These are phyloP conservation scores for Zaprionus camerounensis DNA, from an alignment of 1,140 invertebrate species.

Conservation along the genomic window DNA sequence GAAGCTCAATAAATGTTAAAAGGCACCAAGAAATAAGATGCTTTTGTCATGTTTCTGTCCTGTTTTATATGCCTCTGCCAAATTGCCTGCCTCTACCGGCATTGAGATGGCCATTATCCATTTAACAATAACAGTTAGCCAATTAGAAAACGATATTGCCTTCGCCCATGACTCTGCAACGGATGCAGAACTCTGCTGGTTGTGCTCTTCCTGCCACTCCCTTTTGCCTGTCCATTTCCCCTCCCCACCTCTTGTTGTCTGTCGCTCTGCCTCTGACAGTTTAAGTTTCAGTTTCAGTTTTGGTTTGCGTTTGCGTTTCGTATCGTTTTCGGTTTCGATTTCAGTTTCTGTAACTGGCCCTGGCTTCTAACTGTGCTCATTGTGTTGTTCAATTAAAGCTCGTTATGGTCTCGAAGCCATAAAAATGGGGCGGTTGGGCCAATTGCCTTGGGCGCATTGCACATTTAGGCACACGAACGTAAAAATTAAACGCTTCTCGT, in stretches of 20 bases:
- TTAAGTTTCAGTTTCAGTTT: conserved; percentile 11
- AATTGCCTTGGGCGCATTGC: conserved; percentile 54
- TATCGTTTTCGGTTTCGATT: conserved; percentile 1
- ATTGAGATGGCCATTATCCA: conserved; percentile 48
- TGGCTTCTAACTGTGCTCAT: background rate
- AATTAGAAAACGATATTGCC: conserved; percentile 67
- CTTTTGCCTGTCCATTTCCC: background rate
- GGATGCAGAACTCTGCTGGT: background rate
- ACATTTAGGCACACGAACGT: conserved; percentile 76
- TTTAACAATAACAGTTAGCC: conserved; percentile 79
- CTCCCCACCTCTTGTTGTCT: background rate
- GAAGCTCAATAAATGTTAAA: conserved; percentile 36
- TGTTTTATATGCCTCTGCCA: conserved; percentile 25
- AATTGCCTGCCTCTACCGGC: conserved; percentile 42
- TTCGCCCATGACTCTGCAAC: conserved; percentile 16
- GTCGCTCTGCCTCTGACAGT: background rate
- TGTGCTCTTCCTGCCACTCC: background rate
- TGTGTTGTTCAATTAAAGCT: conserved; percentile 71
- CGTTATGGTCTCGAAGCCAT: conserved; percentile 74
- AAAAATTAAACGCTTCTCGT: conserved; percentile 74
- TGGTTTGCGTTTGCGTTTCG: background rate
- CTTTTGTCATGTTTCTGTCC: conserved; percentile 33
- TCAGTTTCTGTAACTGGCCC: background rate
- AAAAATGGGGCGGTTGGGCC: conserved; percentile 54
- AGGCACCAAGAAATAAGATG: background rate